Evolutionary conservation across 2,113 vertebrate species (phyloP).

Genomic region (Catharus bicknelli): DNA sequence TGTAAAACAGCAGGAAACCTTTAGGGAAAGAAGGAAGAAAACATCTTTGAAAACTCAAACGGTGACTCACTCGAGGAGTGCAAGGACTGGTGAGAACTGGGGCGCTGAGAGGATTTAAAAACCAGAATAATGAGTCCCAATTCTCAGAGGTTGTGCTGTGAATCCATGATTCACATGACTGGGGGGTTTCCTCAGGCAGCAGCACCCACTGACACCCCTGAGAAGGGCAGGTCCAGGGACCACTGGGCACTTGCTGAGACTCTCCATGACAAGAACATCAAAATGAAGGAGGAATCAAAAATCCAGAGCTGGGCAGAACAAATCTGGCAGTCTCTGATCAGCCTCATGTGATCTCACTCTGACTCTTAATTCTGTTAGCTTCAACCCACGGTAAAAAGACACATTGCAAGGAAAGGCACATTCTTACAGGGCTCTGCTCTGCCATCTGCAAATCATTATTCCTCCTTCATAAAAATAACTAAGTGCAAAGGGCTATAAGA

Average conservation of each 20-base stretch:
- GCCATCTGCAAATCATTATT: slow-evolving; percentile 56
- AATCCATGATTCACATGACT: not conserved
- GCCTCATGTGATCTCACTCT: not conserved
- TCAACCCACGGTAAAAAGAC: not conserved
- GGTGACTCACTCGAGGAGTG: not conserved
- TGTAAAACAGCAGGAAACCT: not conserved
- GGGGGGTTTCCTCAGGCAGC: not conserved
- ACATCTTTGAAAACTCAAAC: not conserved
- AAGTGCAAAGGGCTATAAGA: not conserved
- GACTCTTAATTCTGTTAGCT: not conserved
- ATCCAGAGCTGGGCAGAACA: not conserved
- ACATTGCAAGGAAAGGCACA: not conserved
- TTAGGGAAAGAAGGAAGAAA: not conserved
- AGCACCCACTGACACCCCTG: not conserved
- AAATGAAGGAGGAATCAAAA: not conserved
- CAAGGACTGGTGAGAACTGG: not conserved
- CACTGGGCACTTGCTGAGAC: not conserved
- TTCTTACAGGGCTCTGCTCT: slow-evolving; percentile 6
- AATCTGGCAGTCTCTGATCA: not conserved
- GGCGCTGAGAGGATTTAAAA: not conserved
- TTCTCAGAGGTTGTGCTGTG: not conserved
- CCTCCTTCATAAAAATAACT: not conserved
- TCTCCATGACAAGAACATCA: not conserved
- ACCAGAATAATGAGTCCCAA: not conserved
- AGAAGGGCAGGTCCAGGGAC: not conserved